Conservation (phyloP, 2,888 invertebrate genomes). For the Imbricaverruca yamaguchii region DNA sequence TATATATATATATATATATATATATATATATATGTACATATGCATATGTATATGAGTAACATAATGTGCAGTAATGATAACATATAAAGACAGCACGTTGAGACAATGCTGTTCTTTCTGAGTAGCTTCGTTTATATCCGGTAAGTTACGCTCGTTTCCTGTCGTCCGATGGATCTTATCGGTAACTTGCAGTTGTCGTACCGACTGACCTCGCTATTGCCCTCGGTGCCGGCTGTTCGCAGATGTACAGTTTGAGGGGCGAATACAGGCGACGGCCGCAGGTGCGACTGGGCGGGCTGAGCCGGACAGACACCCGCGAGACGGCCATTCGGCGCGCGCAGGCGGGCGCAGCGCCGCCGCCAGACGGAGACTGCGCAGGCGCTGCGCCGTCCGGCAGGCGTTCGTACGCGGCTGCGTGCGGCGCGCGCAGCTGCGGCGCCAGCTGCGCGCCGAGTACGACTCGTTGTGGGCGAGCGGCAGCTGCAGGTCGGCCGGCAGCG, state of each 20-base stretch:
- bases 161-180: no score
- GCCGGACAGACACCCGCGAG: slow-evolving; percentile 61
- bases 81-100: no score
- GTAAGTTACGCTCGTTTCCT: no score
- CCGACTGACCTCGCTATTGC: no score
- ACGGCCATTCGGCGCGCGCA: slow-evolving; percentile 70
- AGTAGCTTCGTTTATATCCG: no score
- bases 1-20: no score
- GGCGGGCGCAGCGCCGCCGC: slow-evolving; percentile 52
- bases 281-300: slow-evolving; percentile 84
- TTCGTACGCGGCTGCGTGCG: slow-evolving; percentile 65
- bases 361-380: not conserved
- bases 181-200: no score
- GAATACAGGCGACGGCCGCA: slow-evolving; percentile 77
- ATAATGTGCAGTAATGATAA: no score
- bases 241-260: slow-evolving; percentile 62
- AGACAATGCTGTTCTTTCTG: no score
- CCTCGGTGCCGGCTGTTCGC: no score
- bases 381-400: slow-evolving; percentile 51
- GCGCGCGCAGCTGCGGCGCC: slow-evolving; percentile 57
- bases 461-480: slow-evolving; percentile 33
- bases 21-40: no score
- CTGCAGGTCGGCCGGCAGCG: not conserved
- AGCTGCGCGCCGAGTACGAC: slow-evolving; percentile 63
- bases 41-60: no score